Evolutionary conservation across 2,888 invertebrate species (phyloP).

Genomic region (Nomada lathburiana): DNA sequence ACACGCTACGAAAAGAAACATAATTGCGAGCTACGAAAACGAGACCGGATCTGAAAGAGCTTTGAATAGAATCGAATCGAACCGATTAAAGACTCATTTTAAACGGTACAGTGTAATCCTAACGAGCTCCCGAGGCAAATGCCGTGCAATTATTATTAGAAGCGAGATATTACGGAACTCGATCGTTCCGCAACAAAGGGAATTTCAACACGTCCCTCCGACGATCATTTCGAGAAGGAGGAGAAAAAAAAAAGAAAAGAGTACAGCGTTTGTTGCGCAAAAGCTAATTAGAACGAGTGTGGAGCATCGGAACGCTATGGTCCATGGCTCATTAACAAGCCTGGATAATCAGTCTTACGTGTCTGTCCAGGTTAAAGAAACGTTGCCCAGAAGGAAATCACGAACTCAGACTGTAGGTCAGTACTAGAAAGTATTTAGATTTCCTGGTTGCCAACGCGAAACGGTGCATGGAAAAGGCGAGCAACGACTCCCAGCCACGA

Average conservation of each 20-base stretch:
- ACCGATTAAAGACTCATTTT: no score
- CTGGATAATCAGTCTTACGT: slow-evolving; percentile 6
- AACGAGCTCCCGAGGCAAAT: not conserved
- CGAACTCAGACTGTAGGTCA: slow-evolving; percentile 64
- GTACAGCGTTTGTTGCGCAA: not conserved
- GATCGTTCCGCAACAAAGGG: slow-evolving; percentile 26
- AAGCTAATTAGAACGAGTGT: slow-evolving; percentile 30
- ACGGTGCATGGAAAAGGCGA: slow-evolving; percentile 71
- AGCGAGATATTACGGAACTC: not conserved
- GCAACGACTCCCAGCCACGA: slow-evolving; percentile 51
- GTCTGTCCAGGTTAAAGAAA: not conserved
- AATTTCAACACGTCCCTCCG: slow-evolving; percentile 3
- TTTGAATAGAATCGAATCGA: not conserved
- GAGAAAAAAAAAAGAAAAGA: not conserved
- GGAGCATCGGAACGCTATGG: slow-evolving; percentile 2
- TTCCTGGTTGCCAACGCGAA: slow-evolving; percentile 66
- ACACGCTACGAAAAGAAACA: no score
- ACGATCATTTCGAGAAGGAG: not conserved
- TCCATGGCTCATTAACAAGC: slow-evolving; percentile 14
- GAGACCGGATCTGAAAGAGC: no score
- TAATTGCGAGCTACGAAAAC: no score
- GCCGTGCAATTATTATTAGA: not conserved
- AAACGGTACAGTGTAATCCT: not conserved
- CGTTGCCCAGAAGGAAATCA: not conserved
- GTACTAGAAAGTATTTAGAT: slow-evolving; percentile 73